Base-by-base conservation (phyloP, 1,140 invertebrate genomes). In the Pemphigus obesinymphae region DNA sequence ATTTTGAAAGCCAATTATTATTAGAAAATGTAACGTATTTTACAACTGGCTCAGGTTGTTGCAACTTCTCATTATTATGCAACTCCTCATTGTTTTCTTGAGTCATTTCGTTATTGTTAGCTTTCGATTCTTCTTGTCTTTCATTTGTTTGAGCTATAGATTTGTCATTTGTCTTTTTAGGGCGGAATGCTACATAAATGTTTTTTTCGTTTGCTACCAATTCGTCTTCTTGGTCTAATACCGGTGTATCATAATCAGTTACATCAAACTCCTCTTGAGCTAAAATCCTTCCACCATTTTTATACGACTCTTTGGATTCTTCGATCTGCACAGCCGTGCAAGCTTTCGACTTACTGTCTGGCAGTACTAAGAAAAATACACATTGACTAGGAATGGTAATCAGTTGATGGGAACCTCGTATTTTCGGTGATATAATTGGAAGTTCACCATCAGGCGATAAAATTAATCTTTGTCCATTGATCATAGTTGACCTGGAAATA, bases 281-380 rank as follows among this genome's bases (percentile, higher is more conserved):
- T n/a, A 58, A 15, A 29, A 80, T 8, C 26, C n/a, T 80, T 17
- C n/a, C 50, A 26, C 76, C 76, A 20, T 40, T 63, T 61, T 63
- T 80, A 43, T 43, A 53, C 34, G 45, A 26, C 5, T 82, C 81
- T 45, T 82, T 66, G 3, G 23, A 37, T 40, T 72, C 66, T 55
- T 70, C 70, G 3, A 68, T 34, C 53, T 73, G 70, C 23, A 81
- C 34, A 0, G 55, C 29, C 31, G 40, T 82, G 15, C 84, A 84
- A 23, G 70, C 76, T n/a, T 83, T 75, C 11, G 78, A 40, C 70
- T 83, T 83, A 34, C 31, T 45, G 5, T 84, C 83, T 4, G 84
- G 84, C 15, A 84, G 26, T 23, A 84, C 83, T 31, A 84, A 37
- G 17, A 84, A 84, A 40, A 84, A 84, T 53, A 84, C 81, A 23